Conservation (phyloP, 1,140 invertebrate species). For the Platorchestia sp. region DNA sequence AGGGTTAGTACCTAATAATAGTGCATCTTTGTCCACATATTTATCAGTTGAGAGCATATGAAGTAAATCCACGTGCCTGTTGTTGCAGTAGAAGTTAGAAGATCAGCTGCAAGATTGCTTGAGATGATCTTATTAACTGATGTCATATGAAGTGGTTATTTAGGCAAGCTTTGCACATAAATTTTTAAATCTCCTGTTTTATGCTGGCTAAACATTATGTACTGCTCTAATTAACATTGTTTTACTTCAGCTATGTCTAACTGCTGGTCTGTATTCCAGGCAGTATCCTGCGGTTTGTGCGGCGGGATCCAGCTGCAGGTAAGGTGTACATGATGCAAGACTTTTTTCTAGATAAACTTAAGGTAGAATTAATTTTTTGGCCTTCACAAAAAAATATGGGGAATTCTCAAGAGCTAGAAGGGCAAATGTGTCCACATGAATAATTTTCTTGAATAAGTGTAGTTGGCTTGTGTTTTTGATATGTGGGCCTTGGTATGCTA, state of each 20-base stretch:
- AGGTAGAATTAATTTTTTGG: neutral
- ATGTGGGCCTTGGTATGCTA: neutral
- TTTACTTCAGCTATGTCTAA: neutral
- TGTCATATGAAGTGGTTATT: neutral
- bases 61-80: too few species aligned
- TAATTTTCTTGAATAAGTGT: neutral
- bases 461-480: neutral
- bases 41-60: too few species aligned
- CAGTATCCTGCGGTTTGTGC: slow-evolving; percentile 34
- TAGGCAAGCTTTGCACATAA: neutral
- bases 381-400: neutral
- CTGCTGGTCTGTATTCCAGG: neutral
- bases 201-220: neutral
- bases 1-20: too few species aligned
- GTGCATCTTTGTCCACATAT: too few species aligned
- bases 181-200: neutral
- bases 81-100: too few species aligned
- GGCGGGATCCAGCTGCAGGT: slow-evolving; percentile 22
- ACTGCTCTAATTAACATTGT: neutral
- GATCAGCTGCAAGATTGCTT: too few species aligned
- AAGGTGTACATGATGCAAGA: neutral
- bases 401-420: neutral
- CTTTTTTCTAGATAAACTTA: neutral
- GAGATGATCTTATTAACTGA: neutral
- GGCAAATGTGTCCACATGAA: neutral